These are phyloP conservation scores for Cettia cetti DNA, from an alignment of 2,113 vertebrate species.

Conservation along the genomic window DNA sequence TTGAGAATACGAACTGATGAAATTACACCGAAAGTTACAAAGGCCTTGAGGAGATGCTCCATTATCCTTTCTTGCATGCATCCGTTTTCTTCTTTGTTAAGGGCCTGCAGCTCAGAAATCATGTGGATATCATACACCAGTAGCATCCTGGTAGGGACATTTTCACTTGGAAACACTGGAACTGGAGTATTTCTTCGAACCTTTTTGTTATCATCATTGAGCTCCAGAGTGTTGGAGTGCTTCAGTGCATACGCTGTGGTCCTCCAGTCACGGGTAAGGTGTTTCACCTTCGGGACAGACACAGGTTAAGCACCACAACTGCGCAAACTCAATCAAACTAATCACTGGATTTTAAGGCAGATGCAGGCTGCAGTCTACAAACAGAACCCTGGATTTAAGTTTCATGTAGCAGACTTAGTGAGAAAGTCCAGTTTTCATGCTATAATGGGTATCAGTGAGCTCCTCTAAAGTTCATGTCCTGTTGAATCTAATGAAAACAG, in stretches of 20 bases:
- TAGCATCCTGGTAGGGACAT: constrained; percentile 91
- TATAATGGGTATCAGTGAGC: neutral
- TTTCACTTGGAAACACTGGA: constrained; percentile 91
- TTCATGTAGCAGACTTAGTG: neutral
- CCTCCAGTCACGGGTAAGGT: constrained; percentile 95
- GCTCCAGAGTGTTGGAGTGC: constrained; percentile 84
- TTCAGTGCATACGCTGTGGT: constrained; percentile 91
- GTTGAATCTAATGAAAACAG: neutral
- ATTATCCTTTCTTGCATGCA: constrained; percentile 86
- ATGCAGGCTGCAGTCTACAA: neutral
- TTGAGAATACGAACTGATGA: constrained; percentile 91
- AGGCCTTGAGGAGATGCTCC: constrained; percentile 92
- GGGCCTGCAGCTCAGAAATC: constrained; percentile 77
- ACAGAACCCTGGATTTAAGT: neutral
- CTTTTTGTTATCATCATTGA: constrained; percentile 90
- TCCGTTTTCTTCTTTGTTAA: constrained; percentile 66
- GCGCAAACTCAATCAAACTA: neutral
- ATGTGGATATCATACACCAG: constrained; percentile 86
- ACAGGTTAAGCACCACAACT: neutral
- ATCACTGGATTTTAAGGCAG: neutral
- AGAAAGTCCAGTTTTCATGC: neutral
- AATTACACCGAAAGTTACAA: constrained; percentile 87
- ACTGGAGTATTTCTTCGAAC: constrained; percentile 86
- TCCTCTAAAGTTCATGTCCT: neutral
- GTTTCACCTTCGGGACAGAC: constrained; percentile 84